phyloP scores from a whole-genome alignment of 1,140 invertebrate species.

The Zelostemma sp. region DNA sequence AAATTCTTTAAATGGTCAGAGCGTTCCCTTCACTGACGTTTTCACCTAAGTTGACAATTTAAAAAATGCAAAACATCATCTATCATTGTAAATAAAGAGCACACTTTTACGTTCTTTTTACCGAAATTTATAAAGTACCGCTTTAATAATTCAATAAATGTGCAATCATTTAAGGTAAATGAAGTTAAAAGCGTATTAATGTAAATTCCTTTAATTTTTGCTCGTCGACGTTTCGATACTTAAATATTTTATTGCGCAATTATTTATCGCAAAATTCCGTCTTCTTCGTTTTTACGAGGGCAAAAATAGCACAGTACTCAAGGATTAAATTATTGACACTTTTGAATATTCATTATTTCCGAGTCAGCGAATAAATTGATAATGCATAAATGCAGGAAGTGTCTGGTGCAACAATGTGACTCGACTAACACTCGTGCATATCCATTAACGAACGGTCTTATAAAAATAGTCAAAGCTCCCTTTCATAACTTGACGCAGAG shows the following conservation, averaged over 20 bases:
- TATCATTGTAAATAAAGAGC: too few species aligned
- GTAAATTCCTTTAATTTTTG: too few species aligned
- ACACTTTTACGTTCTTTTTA: too few species aligned
- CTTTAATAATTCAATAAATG: too few species aligned
- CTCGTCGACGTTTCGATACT: too few species aligned
- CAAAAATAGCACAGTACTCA: constrained; percentile 15
- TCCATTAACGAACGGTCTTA: constrained; percentile 19
- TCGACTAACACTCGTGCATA: constrained; percentile 17
- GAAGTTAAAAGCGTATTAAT: too few species aligned
- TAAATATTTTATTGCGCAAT: background rate
- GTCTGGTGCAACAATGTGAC: constrained; percentile 18
- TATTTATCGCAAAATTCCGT: background rate
- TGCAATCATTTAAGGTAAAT: too few species aligned
- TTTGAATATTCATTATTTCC: constrained; percentile 32
- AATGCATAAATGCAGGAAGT: constrained; percentile 36
- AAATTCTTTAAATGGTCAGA: too few species aligned
- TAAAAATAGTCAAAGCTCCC: constrained; percentile 11
- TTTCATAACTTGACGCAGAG: constrained; percentile 5
- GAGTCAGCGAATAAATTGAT: constrained; percentile 29
- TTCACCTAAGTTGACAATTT: too few species aligned
- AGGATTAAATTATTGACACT: constrained; percentile 24
- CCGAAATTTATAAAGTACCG: too few species aligned
- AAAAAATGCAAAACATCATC: too few species aligned
- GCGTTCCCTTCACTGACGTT: too few species aligned
- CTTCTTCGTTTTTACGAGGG: background rate